Evolutionary conservation across 2,113 vertebrate species (phyloP).

Genomic region (Xenopus laevis): DNA sequence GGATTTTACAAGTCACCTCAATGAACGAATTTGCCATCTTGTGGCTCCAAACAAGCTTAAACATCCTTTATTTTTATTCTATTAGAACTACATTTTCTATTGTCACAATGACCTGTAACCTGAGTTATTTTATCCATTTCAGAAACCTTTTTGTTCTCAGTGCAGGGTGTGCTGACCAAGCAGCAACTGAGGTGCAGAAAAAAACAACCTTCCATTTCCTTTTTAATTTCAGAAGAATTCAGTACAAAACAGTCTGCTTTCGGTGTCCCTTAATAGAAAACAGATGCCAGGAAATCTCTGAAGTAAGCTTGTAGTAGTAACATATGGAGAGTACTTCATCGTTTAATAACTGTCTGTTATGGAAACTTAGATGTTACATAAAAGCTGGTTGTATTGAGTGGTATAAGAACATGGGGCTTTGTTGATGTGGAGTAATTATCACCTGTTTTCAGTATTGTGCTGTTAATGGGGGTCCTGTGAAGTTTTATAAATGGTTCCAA

Average conservation of each 20-base stretch:
- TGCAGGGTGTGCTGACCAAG: conserved; percentile 1
- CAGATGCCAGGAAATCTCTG: conserved; percentile 63
- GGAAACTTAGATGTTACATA: conserved; percentile 9
- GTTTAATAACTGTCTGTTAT: conserved; percentile 43
- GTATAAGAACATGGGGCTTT: neutral
- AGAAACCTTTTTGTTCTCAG: conserved; percentile 13
- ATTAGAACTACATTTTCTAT: neutral
- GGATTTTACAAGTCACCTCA: conserved; percentile 29
- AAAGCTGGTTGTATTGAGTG: neutral
- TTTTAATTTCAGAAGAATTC: neutral
- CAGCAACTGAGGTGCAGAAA: conserved; percentile 9
- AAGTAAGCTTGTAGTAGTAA: conserved; percentile 53
- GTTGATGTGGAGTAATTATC: conserved; percentile 2
- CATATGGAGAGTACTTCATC: conserved; percentile 50
- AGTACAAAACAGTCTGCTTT: conserved; percentile 18
- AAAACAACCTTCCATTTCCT: neutral
- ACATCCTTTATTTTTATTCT: conserved; percentile 14
- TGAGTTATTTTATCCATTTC: conserved; percentile 30
- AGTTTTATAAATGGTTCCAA: neutral
- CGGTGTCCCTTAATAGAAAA: conserved; percentile 49
- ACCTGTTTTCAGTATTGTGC: conserved; percentile 18
- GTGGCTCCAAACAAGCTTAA: conserved; percentile 25
- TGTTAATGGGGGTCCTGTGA: neutral
- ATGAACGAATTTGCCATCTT: neutral
- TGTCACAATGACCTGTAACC: neutral